A percentile compares a stretch with the other conserved stretches of the same genome.
Conservation (phyloP, 2,797 vertebrate species). For the Hipposideros larvatus region DNA sequence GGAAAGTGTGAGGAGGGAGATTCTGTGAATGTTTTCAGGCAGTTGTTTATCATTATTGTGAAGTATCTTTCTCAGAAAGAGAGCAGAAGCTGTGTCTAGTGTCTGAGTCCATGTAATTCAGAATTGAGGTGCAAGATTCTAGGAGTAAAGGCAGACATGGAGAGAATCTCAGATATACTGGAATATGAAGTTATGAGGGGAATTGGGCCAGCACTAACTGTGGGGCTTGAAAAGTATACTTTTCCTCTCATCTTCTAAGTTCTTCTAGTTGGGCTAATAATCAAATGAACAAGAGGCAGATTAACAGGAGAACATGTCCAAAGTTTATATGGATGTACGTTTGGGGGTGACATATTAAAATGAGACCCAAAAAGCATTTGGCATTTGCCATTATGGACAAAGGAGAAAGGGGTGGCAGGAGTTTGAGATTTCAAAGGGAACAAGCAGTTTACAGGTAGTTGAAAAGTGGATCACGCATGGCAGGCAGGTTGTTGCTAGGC, state of each 20-base stretch:
- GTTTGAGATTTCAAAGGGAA: no score
- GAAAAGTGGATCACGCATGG: no score
- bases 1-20: background rate
- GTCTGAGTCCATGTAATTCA: background rate
- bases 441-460: no score
- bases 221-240: background rate
- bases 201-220: background rate
- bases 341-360: background rate
- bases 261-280: background rate
- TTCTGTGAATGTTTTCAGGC: background rate
- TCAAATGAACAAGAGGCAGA: background rate
- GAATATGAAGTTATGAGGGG: background rate
- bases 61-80: background rate
- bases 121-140: background rate
- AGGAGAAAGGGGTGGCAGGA: background rate
- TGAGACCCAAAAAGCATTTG: background rate
- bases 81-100: background rate
- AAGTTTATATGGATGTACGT: background rate
- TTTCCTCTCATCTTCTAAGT: background rate
- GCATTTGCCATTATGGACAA: background rate
- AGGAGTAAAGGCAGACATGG: background rate
- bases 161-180: background rate
- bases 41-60: background rate
- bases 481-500: no score
- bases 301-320: background rate